A percentile compares a stretch with the other conserved stretches of the same genome.
phyloP scores from a whole-genome alignment of 2,888 invertebrate genomes.

The Julus scanicus region DNA sequence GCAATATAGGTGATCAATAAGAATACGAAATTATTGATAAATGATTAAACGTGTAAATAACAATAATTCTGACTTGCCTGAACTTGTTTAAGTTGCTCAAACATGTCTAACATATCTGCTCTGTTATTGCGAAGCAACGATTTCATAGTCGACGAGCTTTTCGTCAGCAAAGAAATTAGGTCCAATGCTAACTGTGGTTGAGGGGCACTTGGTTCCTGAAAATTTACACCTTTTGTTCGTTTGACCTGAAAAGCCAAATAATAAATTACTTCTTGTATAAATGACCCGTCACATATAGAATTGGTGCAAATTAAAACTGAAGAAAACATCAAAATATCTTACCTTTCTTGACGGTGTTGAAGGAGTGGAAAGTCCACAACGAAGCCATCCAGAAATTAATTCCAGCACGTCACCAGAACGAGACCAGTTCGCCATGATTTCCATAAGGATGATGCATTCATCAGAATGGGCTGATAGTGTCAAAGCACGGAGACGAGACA shows the following conservation, averaged over 20 bases:
- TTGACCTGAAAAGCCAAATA: background rate
- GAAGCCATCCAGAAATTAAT: constrained; percentile 36
- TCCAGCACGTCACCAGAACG: constrained; percentile 44
- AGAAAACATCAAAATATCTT: background rate
- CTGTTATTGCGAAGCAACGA: background rate
- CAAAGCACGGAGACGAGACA: constrained; percentile 52
- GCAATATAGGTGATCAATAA: too few species aligned
- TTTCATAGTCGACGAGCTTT: background rate
- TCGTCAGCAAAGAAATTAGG: background rate
- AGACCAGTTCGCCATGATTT: constrained; percentile 50
- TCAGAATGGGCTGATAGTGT: background rate
- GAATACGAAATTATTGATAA: too few species aligned
- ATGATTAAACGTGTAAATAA: background rate
- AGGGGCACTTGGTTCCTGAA: background rate
- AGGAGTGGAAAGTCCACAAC: background rate
- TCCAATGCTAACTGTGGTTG: constrained; percentile 46
- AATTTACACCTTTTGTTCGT: background rate
- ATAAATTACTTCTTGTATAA: background rate
- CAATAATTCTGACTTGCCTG: background rate
- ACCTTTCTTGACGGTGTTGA: constrained; percentile 5
- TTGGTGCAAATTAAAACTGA: background rate
- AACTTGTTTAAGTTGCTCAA: constrained; percentile 22
- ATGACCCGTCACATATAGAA: background rate
- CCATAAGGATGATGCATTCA: constrained; percentile 30
- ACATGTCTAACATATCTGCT: background rate